Evolutionary conservation across 2,888 invertebrate genomes (phyloP).

Genomic region (Caenorhabditis becei): DNA sequence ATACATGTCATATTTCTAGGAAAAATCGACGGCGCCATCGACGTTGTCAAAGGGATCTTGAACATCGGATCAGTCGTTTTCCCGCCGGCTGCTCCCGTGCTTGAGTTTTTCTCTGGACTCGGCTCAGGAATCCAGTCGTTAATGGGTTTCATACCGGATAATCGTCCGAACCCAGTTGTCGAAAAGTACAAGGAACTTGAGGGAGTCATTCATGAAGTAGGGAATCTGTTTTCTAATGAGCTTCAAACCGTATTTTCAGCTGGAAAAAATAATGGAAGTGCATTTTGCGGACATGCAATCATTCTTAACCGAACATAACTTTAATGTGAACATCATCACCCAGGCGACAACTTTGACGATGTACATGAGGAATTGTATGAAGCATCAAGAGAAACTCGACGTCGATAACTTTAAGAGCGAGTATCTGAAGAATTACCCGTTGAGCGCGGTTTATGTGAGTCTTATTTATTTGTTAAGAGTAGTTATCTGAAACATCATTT

Average conservation of each 20-base stretch:
- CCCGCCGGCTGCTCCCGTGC: constrained; percentile 1
- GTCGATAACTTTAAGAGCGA: not conserved
- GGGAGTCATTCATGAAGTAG: not conserved
- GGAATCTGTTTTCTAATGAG: too few species aligned
- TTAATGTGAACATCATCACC: not conserved
- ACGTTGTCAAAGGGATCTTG: not conserved
- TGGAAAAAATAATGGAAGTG: not conserved
- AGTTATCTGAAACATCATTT: not conserved
- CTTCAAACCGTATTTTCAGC: too few species aligned
- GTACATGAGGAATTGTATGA: not conserved
- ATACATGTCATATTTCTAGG: too few species aligned
- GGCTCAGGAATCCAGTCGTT: not conserved
- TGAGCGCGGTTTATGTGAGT: constrained; percentile 7
- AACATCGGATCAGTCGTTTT: constrained; percentile 6
- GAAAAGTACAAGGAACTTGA: constrained; percentile 6
- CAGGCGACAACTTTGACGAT: not conserved
- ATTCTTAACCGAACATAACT: not conserved
- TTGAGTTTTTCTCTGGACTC: not conserved
- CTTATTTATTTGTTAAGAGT: not conserved
- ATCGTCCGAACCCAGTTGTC: not conserved
- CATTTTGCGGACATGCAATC: not conserved
- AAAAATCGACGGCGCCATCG: not conserved
- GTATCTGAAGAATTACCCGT: not conserved
- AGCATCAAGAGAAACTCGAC: not conserved
- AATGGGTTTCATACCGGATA: not conserved